Conservation (phyloP, 1,140 invertebrate species). For the Lepidostoma basale region DNA sequence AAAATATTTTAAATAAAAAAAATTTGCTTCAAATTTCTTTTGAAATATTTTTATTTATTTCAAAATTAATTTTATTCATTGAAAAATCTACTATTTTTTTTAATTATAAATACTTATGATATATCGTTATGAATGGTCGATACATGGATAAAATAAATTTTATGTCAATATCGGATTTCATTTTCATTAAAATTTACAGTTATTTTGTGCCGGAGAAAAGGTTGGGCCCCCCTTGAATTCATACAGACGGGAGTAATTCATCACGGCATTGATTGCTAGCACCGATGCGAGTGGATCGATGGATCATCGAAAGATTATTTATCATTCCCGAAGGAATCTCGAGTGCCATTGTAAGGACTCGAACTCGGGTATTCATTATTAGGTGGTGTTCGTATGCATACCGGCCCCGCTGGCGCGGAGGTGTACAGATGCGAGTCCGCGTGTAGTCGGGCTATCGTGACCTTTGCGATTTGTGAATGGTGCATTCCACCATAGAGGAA, state of each 20-base stretch:
- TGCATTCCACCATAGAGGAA: background rate
- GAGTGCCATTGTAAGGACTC: conserved; percentile 11
- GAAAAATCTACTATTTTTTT: too few relatives aligned
- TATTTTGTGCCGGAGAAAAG: background rate
- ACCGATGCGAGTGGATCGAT: conserved; percentile 16
- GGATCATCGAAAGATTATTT: conserved; percentile 23
- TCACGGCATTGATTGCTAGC: conserved; percentile 21
- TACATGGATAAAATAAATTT: too few relatives aligned
- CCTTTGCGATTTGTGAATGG: background rate
- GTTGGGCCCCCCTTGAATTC: background rate
- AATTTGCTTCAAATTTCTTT: too few relatives aligned
- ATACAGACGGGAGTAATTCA: conserved; percentile 25
- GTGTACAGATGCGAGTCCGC: too few relatives aligned
- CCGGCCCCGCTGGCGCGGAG: background rate
- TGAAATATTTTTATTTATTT: too few relatives aligned
- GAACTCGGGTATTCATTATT: background rate
- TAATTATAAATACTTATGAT: too few relatives aligned
- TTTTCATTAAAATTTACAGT: background rate
- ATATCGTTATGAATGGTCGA: too few relatives aligned
- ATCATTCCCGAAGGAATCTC: conserved; percentile 21
- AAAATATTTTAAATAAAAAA: too few relatives aligned
- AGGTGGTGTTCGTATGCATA: background rate
- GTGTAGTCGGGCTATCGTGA: background rate
- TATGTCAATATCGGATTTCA: too few relatives aligned
- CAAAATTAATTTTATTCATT: too few relatives aligned